Percentiles rank a stretch among this genome's conserved stretches.
These are phyloP conservation scores for Hydrozoanthus gracilis DNA, from an alignment of 92 coral and sea anemone genomes.

Conservation along the genomic window DNA sequence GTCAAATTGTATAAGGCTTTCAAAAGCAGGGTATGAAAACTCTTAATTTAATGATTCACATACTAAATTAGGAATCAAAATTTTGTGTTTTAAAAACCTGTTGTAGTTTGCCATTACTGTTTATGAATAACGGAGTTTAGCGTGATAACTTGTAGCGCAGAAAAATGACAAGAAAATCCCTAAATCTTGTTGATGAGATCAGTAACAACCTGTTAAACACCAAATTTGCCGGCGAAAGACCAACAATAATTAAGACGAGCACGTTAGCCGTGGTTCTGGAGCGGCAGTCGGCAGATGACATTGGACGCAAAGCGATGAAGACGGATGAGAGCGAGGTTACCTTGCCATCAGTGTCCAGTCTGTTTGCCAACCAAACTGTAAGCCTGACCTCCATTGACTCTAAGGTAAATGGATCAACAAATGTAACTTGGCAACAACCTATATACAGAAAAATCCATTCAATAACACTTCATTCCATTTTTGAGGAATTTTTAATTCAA, in stretches of 20 bases:
- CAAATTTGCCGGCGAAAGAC: conserved; percentile 40
- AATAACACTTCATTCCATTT: too few relatives aligned
- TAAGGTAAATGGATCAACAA: not conserved
- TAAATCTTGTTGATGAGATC: conserved; percentile 26
- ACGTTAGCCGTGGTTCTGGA: conserved; percentile 6
- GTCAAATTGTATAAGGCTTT: too few relatives aligned
- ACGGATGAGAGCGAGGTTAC: conserved; percentile 8
- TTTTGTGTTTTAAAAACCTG: not conserved
- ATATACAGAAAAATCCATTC: too few relatives aligned
- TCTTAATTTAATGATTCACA: too few relatives aligned
- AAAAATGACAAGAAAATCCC: conserved; percentile 19
- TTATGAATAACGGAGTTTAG: not conserved
- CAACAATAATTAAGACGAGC: conserved; percentile 17
- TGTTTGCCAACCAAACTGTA: not conserved
- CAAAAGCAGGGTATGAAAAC: too few relatives aligned
- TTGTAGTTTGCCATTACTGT: too few relatives aligned
- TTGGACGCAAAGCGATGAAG: conserved; percentile 28
- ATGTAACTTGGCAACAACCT: not conserved
- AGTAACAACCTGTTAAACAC: conserved; percentile 12
- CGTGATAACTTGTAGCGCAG: conserved; percentile 14
- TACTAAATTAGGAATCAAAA: too few relatives aligned
- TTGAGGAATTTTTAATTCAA: too few relatives aligned
- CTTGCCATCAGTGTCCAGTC: conserved; percentile 21
- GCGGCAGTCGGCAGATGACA: conserved; percentile 12
- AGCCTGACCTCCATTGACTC: conserved; percentile 17